These are phyloP conservation scores for Rana temporaria DNA, from an alignment of 2,113 vertebrate genomes.

Conservation along the genomic window DNA sequence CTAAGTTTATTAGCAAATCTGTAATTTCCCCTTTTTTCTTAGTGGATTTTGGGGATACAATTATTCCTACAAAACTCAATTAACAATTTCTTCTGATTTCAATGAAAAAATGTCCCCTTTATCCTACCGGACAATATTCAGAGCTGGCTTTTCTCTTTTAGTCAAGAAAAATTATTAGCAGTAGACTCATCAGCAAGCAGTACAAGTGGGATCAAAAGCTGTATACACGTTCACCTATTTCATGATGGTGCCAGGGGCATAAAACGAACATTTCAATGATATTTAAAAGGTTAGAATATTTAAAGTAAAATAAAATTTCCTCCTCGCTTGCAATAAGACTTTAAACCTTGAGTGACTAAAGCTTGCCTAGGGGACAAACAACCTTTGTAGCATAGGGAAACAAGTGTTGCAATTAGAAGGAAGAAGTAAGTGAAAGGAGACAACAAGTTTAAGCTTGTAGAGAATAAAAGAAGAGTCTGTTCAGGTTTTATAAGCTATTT, in stretches of 20 bases:
- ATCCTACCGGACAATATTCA: no score
- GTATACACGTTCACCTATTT: not conserved
- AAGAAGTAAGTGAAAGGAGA: slow-evolving; percentile 29
- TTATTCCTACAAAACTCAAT: no score
- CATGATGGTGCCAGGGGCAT: not conserved
- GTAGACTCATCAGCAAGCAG: no score
- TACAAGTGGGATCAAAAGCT: not conserved
- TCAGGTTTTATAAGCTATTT: slow-evolving; percentile 41
- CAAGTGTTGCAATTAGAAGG: slow-evolving; percentile 53
- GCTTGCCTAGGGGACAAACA: slow-evolving; percentile 28
- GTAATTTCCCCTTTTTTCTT: no score
- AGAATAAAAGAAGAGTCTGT: slow-evolving; percentile 43
- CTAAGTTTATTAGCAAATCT: no score
- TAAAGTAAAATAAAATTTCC: not conserved
- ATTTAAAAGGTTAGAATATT: not conserved
- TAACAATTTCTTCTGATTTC: no score
- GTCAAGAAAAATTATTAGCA: no score
- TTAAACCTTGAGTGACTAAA: slow-evolving; percentile 52
- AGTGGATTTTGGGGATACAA: no score
- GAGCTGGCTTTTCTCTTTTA: no score
- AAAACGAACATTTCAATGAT: not conserved
- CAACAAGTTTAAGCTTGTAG: slow-evolving; percentile 26
- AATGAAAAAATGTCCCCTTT: no score
- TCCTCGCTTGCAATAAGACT: slow-evolving; percentile 33
- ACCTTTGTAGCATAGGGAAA: slow-evolving; percentile 32